Evolutionary conservation across 2,113 vertebrate species (phyloP), one percentile per base, ranked within the genome.

Genomic region (Lutjanus erythropterus): DNA sequence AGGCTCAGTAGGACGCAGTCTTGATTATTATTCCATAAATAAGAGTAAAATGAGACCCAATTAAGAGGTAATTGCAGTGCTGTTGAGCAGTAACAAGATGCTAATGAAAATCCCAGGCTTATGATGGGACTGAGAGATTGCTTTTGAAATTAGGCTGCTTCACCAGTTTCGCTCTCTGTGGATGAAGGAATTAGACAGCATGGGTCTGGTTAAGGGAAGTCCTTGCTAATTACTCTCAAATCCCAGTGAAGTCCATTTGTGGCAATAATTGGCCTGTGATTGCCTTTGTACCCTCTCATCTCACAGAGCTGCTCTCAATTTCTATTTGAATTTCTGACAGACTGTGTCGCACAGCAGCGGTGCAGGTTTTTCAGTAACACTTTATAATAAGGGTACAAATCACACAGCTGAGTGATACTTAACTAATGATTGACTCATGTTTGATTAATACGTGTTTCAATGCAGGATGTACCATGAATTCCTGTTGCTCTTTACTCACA

Each of bases 81-180:
- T 87, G 80, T 71, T 84, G 82, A 86, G 80, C 75, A 74, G 59
- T 82, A 91, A 88, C 79, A 73, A 78, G 71, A 89, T 76, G 80
- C 83, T 86, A 86, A 91, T 91, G 88, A 79, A 91, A 85, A 70
- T 80, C 81, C 62, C 49, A 53, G 58, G 29, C 74, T 65, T 80
- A 73, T 78, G 77, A 83, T 73, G 56, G 70, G 68, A 60, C 35
- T 4, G 31, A 37, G 73, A 61, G 74, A 92, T 89, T 88, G 79
- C 81, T 78, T 91, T 81, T 78, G 47, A 68, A 86, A 84, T 76
- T 37, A 53, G 47, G 50, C 65, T 49, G 60, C 80, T 67, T 61
- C 37, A 18, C 53, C 68, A 35, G 27, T 76, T 65, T 42, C 15
- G 25, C 55, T 83, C 76, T 77, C 73, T 42, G 69, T 33, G 59